Conservation (phyloP, 2,113 vertebrate genomes). For the Ciconia maguari region DNA sequence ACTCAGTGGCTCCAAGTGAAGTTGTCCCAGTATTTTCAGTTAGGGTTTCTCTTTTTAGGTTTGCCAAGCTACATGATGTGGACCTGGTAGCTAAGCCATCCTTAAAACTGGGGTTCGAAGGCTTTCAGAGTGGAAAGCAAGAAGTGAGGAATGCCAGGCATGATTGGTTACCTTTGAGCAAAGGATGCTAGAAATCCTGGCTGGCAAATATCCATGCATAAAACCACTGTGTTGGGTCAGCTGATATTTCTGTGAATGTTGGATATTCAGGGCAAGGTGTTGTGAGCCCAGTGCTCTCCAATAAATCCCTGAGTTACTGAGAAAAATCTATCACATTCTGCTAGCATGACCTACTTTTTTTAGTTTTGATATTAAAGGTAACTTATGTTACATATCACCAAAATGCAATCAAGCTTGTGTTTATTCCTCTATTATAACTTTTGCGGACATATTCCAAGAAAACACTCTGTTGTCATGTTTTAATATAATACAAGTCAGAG, state of each 20-base stretch:
- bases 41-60: neutral
- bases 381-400: neutral
- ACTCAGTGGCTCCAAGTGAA: neutral
- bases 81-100: neutral
- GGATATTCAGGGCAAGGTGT: neutral
- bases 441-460: neutral
- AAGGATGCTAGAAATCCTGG: neutral
- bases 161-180: neutral
- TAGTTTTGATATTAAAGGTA: neutral
- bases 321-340: neutral
- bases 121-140: neutral
- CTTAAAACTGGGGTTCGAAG: neutral
- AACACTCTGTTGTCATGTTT: neutral
- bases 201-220: neutral
- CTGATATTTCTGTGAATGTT: neutral
- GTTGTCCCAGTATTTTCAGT: neutral
- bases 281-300: neutral
- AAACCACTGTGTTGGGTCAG: neutral
- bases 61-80: neutral
- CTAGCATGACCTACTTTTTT: neutral
- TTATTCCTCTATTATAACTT: neutral
- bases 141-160: neutral
- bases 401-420: neutral
- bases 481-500: neutral
- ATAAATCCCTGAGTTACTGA: neutral